Conservation (phyloP, 2,113 vertebrate species). For the Cryptomyrus ogoouensis region DNA sequence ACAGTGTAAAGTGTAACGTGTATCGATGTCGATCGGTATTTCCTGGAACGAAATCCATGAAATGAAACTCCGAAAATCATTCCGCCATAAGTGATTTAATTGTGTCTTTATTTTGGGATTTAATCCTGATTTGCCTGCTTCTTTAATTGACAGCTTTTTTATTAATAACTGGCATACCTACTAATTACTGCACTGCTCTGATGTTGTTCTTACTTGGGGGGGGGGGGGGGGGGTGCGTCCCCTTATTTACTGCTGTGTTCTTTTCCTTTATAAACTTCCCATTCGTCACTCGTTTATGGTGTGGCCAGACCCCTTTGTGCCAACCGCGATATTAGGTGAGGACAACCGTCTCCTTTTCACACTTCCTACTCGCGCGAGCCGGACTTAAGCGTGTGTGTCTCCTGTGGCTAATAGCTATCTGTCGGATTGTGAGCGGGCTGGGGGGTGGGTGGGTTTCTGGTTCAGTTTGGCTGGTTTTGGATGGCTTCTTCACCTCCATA, state of each 20-base stretch:
- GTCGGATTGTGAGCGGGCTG: not conserved
- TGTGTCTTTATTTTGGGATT: not conserved
- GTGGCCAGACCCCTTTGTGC: conserved; percentile 93
- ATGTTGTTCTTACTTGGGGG: conserved; percentile 9
- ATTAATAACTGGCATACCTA: not conserved
- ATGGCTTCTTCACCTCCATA: conserved; percentile 63
- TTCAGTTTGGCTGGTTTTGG: conserved; percentile 29
- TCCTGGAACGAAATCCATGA: not conserved
- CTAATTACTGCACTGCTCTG: conserved; percentile 3
- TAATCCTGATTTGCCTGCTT: not conserved
- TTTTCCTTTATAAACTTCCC: conserved; percentile 56
- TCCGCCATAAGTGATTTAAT: not conserved
- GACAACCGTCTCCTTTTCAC: conserved; percentile 52
- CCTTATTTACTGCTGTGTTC: conserved; percentile 43
- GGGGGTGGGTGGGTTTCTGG: not conserved
- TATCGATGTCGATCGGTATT: not conserved
- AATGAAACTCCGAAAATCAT: not conserved
- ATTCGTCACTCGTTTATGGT: conserved; percentile 67
- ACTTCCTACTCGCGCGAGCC: conserved; percentile 21
- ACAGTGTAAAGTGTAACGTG: not conserved
- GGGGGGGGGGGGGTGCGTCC: not conserved
- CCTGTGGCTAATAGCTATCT: not conserved
- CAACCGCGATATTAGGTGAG: conserved; percentile 99
- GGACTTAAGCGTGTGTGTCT: not conserved
- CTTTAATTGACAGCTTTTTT: not conserved